Base-by-base conservation (phyloP, 35 echinoderm and acorn worm species). In the Eucidaris tribuloides region DNA sequence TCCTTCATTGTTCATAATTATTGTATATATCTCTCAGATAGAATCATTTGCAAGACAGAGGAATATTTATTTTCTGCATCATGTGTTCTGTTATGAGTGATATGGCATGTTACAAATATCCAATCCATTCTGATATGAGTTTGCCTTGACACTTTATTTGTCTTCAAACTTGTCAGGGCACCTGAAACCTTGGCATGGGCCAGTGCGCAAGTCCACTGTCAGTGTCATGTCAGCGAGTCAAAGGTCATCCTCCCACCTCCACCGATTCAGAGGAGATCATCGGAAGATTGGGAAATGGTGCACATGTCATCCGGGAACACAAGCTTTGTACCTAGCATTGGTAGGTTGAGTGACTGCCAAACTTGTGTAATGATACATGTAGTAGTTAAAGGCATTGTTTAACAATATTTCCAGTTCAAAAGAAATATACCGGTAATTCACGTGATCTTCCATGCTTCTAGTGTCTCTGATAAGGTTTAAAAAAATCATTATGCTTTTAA, bases 181-280 rank as follows among this genome's bases (percentile, higher is more conserved):
- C 74, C 52, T 7, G 42, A 87, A 50, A 86, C 86, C 11, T 55
- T 99, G 5, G 96, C 96, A 20, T 99, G 96, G 96, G 96, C 91
- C 42, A 99, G 96, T 88, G 96, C 96, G 24, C 96, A 99, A 80
- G 68, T 99, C 15, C 90, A 99, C 58, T 99, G 96, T 64, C 96
- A 99, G 57, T 99, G 96, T 74, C 85, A 93, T 76, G 81, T 99
- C n/a, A 99, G 91, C 63, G 90, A 90, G 56, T 90, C 90, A 4
- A 93, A 90, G 64, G 96, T 99, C 7, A 78, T 82, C 3, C 79
- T 99, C 18, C 93, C 93, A 4, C 52, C 58, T 9, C 30, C 45
- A 39, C 80, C 88, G 17, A 38, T 74, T 22, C 78, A 71, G 20
- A 78, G 76, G 27, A 81, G 83, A 43, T 65, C 76, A 38, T 90